These are phyloP conservation scores for Diorhabda elongata DNA, from an alignment of 1,140 invertebrate genomes.

Conservation along the genomic window DNA sequence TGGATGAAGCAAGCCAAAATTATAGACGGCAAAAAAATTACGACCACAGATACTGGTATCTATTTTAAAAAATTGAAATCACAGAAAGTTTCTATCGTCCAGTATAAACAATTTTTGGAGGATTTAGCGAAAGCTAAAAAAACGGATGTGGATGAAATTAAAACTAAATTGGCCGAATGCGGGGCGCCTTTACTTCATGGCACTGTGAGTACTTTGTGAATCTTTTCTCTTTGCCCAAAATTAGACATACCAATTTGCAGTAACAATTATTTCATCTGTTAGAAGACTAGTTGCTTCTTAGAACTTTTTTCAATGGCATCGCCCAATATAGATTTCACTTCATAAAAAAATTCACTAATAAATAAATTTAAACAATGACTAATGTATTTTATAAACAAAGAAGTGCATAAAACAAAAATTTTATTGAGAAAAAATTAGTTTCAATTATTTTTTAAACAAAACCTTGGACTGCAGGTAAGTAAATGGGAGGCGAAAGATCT, in stretches of 20 bases:
- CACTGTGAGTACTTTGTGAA: slow-evolving; percentile 37
- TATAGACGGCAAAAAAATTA: slow-evolving; percentile 65
- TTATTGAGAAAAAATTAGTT: too few species aligned
- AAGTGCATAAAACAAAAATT: too few species aligned
- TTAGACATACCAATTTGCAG: not conserved
- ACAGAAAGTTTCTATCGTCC: slow-evolving; percentile 50
- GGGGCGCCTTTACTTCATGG: slow-evolving; percentile 51
- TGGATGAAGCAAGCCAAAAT: slow-evolving; percentile 72
- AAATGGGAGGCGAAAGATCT: too few species aligned
- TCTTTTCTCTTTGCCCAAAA: not conserved
- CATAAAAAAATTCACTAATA: too few species aligned
- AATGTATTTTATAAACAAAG: too few species aligned
- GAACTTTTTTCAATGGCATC: too few species aligned
- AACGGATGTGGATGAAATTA: slow-evolving; percentile 53
- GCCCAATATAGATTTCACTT: too few species aligned
- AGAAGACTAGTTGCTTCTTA: not conserved
- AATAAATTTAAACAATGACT: too few species aligned
- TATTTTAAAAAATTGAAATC: slow-evolving; percentile 65
- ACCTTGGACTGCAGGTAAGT: too few species aligned
- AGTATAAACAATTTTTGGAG: slow-evolving; percentile 58
- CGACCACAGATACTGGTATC: slow-evolving; percentile 67
- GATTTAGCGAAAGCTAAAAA: slow-evolving; percentile 57
- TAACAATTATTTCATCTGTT: not conserved
- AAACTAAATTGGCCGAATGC: slow-evolving; percentile 53
- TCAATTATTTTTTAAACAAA: too few species aligned